Percentiles rank a stretch among this genome's conserved stretches.
Conservation (phyloP, 2,113 vertebrate species). For the Scomber colias region DNA sequence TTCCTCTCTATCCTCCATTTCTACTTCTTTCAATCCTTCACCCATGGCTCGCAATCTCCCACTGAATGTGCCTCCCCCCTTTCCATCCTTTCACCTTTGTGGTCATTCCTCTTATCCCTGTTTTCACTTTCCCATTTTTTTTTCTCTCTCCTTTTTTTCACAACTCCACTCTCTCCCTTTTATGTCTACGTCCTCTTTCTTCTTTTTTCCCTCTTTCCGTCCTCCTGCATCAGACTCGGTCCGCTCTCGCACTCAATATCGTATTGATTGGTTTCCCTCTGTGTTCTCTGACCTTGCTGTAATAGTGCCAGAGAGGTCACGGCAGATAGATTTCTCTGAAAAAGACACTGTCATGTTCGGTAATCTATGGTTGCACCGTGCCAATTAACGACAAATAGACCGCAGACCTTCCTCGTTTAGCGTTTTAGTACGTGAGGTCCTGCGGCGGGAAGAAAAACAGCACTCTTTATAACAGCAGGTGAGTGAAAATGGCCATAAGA, state of each 20-base stretch:
- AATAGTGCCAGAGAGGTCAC: conserved; percentile 77
- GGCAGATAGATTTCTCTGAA: conserved; percentile 78
- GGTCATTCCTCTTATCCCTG: neutral
- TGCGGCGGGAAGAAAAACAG: neutral
- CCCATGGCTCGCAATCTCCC: conserved; percentile 16
- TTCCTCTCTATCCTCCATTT: conserved; percentile 33
- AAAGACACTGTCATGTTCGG: conserved; percentile 80
- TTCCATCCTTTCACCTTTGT: conserved; percentile 1
- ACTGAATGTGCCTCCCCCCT: neutral
- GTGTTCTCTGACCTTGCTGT: conserved; percentile 82
- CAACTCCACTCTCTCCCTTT: conserved; percentile 11
- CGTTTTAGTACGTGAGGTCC: conserved; percentile 18
- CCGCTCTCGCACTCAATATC: conserved; percentile 74
- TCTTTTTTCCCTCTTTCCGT: conserved; percentile 12
- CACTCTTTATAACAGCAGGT: conserved; percentile 20
- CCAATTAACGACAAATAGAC: conserved; percentile 74
- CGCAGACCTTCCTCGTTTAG: conserved; percentile 50
- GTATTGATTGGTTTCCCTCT: conserved; percentile 79
- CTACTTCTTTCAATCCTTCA: conserved; percentile 51
- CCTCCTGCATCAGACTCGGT: conserved; percentile 45
- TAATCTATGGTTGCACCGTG: conserved; percentile 74
- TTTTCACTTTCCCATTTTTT: conserved; percentile 7
- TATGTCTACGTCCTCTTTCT: conserved; percentile 14
- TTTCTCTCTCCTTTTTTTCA: neutral
- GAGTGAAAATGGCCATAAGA: conserved; percentile 42